Evolutionary conservation across 2,797 vertebrate genomes (phyloP).

Genomic region (Urosaurus nigricauda): DNA sequence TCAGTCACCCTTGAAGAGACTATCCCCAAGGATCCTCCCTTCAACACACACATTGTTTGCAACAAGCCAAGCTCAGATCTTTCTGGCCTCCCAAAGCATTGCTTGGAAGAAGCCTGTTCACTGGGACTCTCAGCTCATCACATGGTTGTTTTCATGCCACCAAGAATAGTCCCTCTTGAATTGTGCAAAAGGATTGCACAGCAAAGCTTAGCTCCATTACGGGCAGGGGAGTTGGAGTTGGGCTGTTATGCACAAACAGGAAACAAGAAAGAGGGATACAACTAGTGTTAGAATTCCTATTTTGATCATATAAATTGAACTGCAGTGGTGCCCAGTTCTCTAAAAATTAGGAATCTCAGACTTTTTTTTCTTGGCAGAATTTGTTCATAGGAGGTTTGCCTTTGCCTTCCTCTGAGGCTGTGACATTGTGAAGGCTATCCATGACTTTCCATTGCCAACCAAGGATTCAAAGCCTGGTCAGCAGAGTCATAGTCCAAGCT

Average conservation of each 20-base stretch:
- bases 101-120: neutral
- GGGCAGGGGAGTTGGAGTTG: neutral
- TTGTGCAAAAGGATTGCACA: neutral
- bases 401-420: too few relatives aligned
- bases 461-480: too few relatives aligned
- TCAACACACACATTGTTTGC: neutral
- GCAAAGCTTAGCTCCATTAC: too few relatives aligned
- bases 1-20: constrained; percentile 14
- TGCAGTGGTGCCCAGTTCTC: neutral
- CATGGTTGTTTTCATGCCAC: neutral
- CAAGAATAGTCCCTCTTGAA: neutral
- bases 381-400: too few relatives aligned
- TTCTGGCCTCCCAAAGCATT: neutral
- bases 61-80: neutral
- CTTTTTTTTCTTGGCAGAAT: too few relatives aligned
- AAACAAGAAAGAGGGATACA: neutral
- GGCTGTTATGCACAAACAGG: neutral
- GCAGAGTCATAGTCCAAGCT: too few relatives aligned
- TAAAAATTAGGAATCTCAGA: neutral
- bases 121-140: neutral
- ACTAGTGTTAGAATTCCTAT: neutral
- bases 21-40: neutral
- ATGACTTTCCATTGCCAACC: too few relatives aligned
- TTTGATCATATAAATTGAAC: neutral
- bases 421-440: too few relatives aligned